These are phyloP conservation scores for Diplodus sargus DNA, from an alignment of 2,797 vertebrate genomes.

Conservation along the genomic window DNA sequence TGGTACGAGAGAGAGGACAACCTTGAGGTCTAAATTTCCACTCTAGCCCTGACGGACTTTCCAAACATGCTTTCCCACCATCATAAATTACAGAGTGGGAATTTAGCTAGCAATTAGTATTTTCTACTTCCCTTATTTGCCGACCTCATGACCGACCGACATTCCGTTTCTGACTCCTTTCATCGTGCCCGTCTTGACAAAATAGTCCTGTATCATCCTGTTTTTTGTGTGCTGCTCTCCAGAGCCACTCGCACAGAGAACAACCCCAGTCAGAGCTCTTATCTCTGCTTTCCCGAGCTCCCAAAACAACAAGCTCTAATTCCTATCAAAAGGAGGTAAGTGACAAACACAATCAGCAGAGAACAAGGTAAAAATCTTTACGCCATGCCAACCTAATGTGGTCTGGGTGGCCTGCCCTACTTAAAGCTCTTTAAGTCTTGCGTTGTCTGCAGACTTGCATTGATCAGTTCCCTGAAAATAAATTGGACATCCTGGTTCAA, in stretches of 20 bases:
- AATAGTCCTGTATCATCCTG: conserved; percentile 36
- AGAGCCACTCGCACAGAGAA: conserved; percentile 25
- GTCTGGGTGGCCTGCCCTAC: conserved; percentile 39
- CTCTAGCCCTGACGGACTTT: conserved; percentile 60
- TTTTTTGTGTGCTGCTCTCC: conserved; percentile 16
- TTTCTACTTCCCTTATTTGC: conserved; percentile 67
- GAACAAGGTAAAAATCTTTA: conserved; percentile 47
- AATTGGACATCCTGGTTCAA: conserved; percentile 47
- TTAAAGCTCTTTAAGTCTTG: conserved; percentile 45
- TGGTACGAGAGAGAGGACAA: conserved; percentile 69
- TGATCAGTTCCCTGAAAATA: conserved; percentile 56
- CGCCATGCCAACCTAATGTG: conserved; percentile 28
- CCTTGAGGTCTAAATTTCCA: conserved; percentile 75
- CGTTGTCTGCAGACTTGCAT: conserved; percentile 45
- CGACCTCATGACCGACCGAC: conserved; percentile 64
- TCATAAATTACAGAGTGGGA: conserved; percentile 79
- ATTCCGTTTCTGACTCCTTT: conserved; percentile 63
- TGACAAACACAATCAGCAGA: conserved; percentile 56
- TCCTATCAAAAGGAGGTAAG: conserved; percentile 43
- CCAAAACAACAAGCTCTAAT: conserved; percentile 37
- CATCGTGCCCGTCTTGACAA: conserved; percentile 42
- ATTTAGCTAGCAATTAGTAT: conserved; percentile 75
- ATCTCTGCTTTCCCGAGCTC: conserved; percentile 25
- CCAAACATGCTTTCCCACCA: conserved; percentile 65
- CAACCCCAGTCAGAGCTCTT: conserved; percentile 22